Evolutionary conservation across 2,113 vertebrate genomes (phyloP), one percentile per base, ranked within the genome.

Genomic region (Cygnus atratus): DNA sequence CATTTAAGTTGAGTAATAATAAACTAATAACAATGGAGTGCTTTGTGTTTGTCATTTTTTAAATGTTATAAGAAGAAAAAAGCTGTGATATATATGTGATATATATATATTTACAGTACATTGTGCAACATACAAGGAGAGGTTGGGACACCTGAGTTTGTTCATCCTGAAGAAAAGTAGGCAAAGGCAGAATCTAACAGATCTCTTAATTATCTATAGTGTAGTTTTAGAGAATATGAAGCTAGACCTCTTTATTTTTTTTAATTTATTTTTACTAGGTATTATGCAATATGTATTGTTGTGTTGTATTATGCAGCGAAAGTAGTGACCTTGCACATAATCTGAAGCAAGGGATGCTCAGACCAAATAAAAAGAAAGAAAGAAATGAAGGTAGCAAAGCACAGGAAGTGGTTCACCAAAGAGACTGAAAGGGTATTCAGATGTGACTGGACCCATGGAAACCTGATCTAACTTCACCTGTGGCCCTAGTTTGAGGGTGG

Each of bases 261-360:
- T 44, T 44, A 44, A 44, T 46, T 48, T 48, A 48, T 11, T 48
- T 44, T 48, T 48, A 22, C 46, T 48, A 54, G 52, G 24, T 52
- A 28, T 28, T 55, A 31, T 17, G 28, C 54, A 57, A 10, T 57
- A 57, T 11, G 16, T 57, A 17, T 16, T 80, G 1, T 68, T 55
- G 10, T 6, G 2, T 15, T 70, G 3, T 33, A 16, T 54, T 73
- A 18, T 16, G 26, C 8, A 92, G 31, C 0, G 0, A 67, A 72
- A 68, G 13, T 58, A 73, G 26, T 77, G 8, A 61, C 7, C 18
- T 22, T 28, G 13, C 19, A 20, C 16, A 65, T 11, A 63, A 50
- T 2, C 63, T 87, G 10, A 9, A 65, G 29, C 14, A 87, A 74
- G 46, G 8, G 5, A 18, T 63, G 4, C 3, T 78, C 13, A 28